Evolutionary conservation across 2,113 vertebrate species (phyloP).

Genomic region (Anhinga rufa): DNA sequence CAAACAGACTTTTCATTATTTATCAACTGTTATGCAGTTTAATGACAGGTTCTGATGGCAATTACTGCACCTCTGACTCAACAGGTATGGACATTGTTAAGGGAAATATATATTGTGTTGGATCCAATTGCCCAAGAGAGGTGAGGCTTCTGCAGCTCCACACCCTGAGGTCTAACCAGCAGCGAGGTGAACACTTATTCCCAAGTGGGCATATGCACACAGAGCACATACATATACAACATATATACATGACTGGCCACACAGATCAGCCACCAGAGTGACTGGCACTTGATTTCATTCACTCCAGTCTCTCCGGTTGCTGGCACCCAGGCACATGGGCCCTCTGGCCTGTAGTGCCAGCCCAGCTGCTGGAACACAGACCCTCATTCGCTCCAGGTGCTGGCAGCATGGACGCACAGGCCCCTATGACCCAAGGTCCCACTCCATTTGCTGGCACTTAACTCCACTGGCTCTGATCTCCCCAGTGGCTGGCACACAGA

Average conservation of each 20-base stretch:
- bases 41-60: not conserved
- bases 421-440: not conserved
- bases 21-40: not conserved
- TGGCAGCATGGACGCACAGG: not conserved
- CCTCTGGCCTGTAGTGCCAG: not conserved
- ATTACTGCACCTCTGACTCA: not conserved
- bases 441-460: not conserved
- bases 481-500: too few relatives aligned
- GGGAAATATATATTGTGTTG: not conserved
- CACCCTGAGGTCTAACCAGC: not conserved
- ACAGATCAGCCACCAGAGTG: not conserved
- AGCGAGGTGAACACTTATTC: not conserved
- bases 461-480: not conserved
- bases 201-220: not conserved
- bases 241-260: not conserved
- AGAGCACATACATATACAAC: not conserved
- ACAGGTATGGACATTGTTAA: not conserved
- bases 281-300: not conserved
- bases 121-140: not conserved
- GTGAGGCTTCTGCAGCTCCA: not conserved
- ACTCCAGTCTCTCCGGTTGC: not conserved
- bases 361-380: not conserved
- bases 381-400: not conserved
- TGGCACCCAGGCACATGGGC: not conserved
- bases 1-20: not conserved